These are phyloP conservation scores for Whitmania pigra DNA, from an alignment of 1,140 invertebrate genomes.

Conservation along the genomic window DNA sequence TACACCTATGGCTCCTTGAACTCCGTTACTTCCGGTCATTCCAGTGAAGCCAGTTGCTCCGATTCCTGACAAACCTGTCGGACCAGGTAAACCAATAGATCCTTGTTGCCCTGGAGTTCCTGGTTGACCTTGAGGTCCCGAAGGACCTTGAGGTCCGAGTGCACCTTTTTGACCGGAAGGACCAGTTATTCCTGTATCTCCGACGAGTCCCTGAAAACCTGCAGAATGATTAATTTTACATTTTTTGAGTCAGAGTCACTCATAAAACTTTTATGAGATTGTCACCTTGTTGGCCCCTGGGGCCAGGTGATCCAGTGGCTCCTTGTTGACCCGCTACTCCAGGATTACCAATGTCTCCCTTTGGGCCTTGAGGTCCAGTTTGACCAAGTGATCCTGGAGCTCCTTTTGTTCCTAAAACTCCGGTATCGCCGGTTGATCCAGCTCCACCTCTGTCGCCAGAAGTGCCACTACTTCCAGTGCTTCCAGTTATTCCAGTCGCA, in stretches of 20 bases:
- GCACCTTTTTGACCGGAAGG: conserved; percentile 43
- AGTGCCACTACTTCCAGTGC: conserved; percentile 40
- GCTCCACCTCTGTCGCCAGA: neutral
- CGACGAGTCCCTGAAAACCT: conserved; percentile 22
- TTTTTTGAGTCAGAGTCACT: neutral
- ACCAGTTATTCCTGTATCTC: conserved; percentile 38
- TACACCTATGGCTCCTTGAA: neutral
- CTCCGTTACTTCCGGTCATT: conserved; percentile 38
- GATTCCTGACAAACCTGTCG: neutral
- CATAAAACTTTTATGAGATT: neutral
- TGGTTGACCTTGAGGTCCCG: conserved; percentile 55
- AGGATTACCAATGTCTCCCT: conserved; percentile 42
- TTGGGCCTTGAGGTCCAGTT: conserved; percentile 34
- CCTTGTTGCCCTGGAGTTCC: conserved; percentile 36
- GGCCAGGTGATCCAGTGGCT: conserved; percentile 19
- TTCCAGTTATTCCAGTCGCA: neutral
- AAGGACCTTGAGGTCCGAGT: conserved; percentile 3
- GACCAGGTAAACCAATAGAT: conserved; percentile 30
- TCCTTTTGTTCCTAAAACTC: neutral
- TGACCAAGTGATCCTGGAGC: conserved; percentile 16
- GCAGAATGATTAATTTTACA: conserved; percentile 11
- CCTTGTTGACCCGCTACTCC: conserved; percentile 10
- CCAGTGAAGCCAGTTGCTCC: conserved; percentile 49
- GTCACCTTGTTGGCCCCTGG: neutral
- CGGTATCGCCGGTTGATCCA: conserved; percentile 40